Evolutionary conservation across 2,888 invertebrate species (phyloP).

Genomic region (Drosophila phalerata): DNA sequence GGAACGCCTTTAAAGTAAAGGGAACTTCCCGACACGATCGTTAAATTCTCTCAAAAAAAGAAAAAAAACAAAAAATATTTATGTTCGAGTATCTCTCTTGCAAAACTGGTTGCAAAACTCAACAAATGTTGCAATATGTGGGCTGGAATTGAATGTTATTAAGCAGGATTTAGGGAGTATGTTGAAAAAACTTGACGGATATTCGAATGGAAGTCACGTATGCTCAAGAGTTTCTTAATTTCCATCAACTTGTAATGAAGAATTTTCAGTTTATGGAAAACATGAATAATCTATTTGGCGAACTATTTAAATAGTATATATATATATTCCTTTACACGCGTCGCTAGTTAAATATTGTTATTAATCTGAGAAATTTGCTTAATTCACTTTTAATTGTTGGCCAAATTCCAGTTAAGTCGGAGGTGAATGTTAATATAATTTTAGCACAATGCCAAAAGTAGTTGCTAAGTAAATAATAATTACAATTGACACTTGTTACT

Average conservation of each 20-base stretch:
- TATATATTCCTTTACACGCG: background rate
- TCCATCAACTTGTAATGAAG: background rate
- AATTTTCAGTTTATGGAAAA: background rate
- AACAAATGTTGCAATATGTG: constrained; percentile 30
- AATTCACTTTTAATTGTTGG: constrained; percentile 26
- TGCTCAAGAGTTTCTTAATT: constrained; percentile 4
- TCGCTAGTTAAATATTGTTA: constrained; percentile 5
- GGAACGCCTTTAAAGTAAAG: constrained; percentile 56
- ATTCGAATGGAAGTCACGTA: background rate
- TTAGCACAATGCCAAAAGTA: constrained; percentile 21
- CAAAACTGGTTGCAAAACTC: constrained; percentile 53
- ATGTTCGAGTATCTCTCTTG: constrained; percentile 25
- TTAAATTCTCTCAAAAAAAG: no score
- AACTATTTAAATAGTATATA: background rate
- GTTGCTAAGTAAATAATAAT: constrained; percentile 2
- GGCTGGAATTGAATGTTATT: constrained; percentile 33
- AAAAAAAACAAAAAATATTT: constrained; percentile 22
- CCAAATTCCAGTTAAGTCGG: constrained; percentile 16
- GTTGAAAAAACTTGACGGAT: constrained; percentile 39
- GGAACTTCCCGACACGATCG: constrained; percentile 56
- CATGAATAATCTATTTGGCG: background rate
- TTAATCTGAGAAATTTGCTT: constrained; percentile 18
- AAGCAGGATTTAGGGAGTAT: constrained; percentile 52
- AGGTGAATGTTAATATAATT: constrained; percentile 23
- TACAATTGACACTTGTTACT: constrained; percentile 13